Percentiles rank a stretch among this genome's conserved stretches.
These are phyloP conservation scores for Myotis davidii DNA, from an alignment of 2,113 vertebrate genomes.

Conservation along the genomic window DNA sequence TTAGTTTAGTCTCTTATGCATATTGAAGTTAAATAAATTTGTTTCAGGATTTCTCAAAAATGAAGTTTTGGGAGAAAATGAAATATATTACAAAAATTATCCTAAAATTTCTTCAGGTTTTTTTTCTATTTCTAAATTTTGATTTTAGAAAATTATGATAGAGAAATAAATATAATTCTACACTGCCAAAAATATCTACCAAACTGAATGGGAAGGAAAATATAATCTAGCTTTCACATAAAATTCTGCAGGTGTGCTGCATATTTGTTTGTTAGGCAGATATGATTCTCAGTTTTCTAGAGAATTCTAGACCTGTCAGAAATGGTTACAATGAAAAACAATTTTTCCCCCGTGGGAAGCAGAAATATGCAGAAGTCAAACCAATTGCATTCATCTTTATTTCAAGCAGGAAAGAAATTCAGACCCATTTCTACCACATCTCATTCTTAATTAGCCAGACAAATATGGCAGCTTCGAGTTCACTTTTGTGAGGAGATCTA, in stretches of 20 bases:
- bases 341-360: background rate
- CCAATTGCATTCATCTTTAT: background rate
- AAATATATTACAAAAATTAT: background rate
- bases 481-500: background rate
- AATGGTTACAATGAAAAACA: slow-evolving; percentile 26
- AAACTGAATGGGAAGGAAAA: background rate
- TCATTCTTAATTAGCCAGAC: slow-evolving; percentile 16
- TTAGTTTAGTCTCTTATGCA: background rate
- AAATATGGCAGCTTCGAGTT: background rate
- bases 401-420: background rate
- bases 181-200: background rate
- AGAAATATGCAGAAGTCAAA: slow-evolving; percentile 48
- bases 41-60: background rate
- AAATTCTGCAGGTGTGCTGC: slow-evolving; percentile 22
- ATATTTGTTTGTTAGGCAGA: background rate
- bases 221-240: background rate
- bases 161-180: background rate
- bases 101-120: background rate
- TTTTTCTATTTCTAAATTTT: background rate
- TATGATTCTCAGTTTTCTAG: background rate
- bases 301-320: slow-evolving; percentile 67
- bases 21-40: slow-evolving; percentile 32
- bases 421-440: background rate
- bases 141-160: slow-evolving; percentile 37
- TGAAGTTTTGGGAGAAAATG: background rate